Percentiles rank a stretch among this genome's conserved stretches.
Conservation (phyloP, 1,140 invertebrate species). For the Drosophila teissieri region DNA sequence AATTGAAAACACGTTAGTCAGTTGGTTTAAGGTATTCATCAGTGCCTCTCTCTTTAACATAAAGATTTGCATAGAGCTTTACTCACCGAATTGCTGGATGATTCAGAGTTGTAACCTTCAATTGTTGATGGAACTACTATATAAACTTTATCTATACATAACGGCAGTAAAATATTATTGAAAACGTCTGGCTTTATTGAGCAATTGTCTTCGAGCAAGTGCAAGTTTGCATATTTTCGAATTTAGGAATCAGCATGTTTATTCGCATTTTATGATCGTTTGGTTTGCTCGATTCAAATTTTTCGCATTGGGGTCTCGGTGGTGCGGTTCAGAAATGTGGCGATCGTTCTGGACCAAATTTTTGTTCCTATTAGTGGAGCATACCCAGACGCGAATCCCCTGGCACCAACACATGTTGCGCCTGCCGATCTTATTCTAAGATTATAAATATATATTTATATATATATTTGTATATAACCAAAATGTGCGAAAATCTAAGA, state of each 20-base stretch:
- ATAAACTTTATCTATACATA: slow-evolving; percentile 1
- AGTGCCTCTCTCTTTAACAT: slow-evolving; percentile 1
- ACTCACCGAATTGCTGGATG: slow-evolving; percentile 40
- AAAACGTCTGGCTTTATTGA: slow-evolving; percentile 14
- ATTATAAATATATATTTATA: not conserved
- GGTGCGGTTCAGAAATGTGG: slow-evolving; percentile 33
- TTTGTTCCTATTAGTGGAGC: slow-evolving; percentile 46
- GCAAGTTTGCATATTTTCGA: slow-evolving; percentile 71
- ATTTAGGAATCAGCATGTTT: slow-evolving; percentile 53
- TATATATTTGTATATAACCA: slow-evolving; percentile 14
- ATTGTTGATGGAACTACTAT: slow-evolving; percentile 6
- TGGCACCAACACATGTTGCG: slow-evolving; percentile 49
- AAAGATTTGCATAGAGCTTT: slow-evolving; percentile 58
- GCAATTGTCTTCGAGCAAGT: slow-evolving; percentile 52
- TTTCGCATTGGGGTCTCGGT: slow-evolving; percentile 16
- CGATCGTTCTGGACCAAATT: slow-evolving; percentile 53
- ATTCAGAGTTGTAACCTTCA: slow-evolving; percentile 46
- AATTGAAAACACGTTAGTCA: slow-evolving; percentile 50
- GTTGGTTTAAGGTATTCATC: slow-evolving; percentile 41
- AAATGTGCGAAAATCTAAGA: slow-evolving; percentile 68
- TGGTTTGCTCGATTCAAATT: slow-evolving; percentile 27
- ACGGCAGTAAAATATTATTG: slow-evolving; percentile 24
- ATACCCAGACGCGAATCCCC: slow-evolving; percentile 41
- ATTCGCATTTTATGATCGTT: slow-evolving; percentile 63
- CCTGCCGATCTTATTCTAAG: not conserved